Evolutionary conservation across 1,140 invertebrate genomes (phyloP), one percentile per base, ranked within the genome.

Genomic region (Scaptomyza pallida): DNA sequence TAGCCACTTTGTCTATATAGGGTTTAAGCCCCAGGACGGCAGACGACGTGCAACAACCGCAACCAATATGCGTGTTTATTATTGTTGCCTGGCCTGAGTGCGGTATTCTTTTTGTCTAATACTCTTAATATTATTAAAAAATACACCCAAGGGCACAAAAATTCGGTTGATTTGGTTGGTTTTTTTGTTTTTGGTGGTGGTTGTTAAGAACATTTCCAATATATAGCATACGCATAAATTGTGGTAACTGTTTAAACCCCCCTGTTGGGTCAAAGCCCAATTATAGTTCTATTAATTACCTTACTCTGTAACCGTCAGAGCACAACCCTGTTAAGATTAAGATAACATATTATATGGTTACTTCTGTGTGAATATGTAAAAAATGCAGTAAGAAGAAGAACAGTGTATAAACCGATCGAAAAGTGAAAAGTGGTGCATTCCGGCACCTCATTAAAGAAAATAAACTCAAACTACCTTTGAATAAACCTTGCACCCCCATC

Each of bases 81-180:
- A 69, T 86, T 80, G 77, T 83, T 70, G 54, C n/a, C n/a, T 57
- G 54, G 51, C 48, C 54, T 51, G 57, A 60, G 70, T 73, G 73
- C 56, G 62, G 44, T 75, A 41, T 57, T 33, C 72, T 61, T 75
- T 69, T 83, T 80, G 23, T 80, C 88, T 65, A 72, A 81, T 86
- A 81, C 81, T 86, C 82, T 86, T 86, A 86, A 86, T 86, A 88
- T 81, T 86, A 86, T 86, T 86, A 86, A 86, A 85, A 86, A 86
- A 86, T 86, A 81, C 77, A 86, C 81, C 81, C 81, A 78, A 65
- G 81, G 82, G 82, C 33, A 81, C 67, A 78, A 76, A 77, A 79
- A 88, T 86, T 88, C 65, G 82, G 81, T 81, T 80, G 72, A 64
- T 78, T 77, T 72, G 81, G 76, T 75, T 85, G 74, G 76, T 57